Conservation (phyloP, 1,140 invertebrate species). For the Drosophila setifemur region DNA sequence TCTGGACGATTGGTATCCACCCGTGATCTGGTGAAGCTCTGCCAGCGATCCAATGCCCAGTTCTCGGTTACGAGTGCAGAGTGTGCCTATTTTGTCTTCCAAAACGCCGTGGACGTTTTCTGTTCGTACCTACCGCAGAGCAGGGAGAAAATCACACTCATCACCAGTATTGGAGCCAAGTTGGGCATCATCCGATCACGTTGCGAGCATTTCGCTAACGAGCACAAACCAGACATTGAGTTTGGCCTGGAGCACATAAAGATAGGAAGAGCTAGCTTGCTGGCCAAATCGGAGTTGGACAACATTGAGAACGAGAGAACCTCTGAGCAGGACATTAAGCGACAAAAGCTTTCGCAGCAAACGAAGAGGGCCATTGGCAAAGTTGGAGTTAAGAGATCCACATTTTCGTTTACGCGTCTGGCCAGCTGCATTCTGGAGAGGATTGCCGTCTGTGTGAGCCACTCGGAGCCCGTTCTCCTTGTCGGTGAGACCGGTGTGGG, state of each 20-base stretch:
- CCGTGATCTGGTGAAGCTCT: constrained; percentile 97
- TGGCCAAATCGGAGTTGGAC: constrained; percentile 53
- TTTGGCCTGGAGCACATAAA: constrained; percentile 79
- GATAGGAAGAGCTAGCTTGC: constrained; percentile 85
- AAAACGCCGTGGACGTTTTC: constrained; percentile 96
- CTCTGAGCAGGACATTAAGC: constrained; percentile 41
- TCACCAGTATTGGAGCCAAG: constrained; percentile 89
- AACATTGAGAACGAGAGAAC: neutral
- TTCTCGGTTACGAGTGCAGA: constrained; percentile 90
- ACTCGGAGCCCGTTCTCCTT: constrained; percentile 95
- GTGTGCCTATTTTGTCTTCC: constrained; percentile 90
- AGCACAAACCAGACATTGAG: constrained; percentile 90
- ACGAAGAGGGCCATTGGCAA: constrained; percentile 25
- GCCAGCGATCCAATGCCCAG: constrained; percentile 88
- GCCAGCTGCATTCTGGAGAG: constrained; percentile 93
- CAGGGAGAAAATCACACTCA: constrained; percentile 86
- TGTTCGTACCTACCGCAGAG: constrained; percentile 85
- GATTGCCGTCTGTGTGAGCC: constrained; percentile 90
- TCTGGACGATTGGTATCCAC: constrained; percentile 88
- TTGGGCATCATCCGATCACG: constrained; percentile 92
- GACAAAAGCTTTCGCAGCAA: constrained; percentile 51
- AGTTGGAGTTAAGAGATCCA: constrained; percentile 82
- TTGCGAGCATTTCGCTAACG: constrained; percentile 90
- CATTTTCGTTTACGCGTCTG: constrained; percentile 92
- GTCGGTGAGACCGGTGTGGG: constrained; percentile 99